Evolutionary conservation across 2,797 vertebrate genomes (phyloP).

Genomic region (Etheostoma perlongum): DNA sequence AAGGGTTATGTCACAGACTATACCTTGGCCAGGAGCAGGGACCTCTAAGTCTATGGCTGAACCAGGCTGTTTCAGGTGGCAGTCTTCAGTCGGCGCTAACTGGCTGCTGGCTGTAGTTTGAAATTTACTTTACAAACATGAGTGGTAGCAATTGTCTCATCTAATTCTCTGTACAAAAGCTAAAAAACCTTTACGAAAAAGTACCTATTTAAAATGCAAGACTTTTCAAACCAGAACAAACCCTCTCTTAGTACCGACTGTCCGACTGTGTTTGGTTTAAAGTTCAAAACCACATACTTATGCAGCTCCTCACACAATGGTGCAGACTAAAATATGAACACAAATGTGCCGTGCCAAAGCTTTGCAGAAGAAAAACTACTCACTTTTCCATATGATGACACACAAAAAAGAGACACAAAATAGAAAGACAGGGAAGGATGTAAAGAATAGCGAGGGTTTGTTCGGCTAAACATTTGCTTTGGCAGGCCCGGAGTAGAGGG

Average conservation of each 20-base stretch:
- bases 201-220: conserved; percentile 4
- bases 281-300: conserved; percentile 9
- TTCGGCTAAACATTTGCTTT: conserved; percentile 81
- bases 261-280: neutral
- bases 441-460: conserved; percentile 68
- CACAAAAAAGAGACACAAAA: conserved; percentile 22
- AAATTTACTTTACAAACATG: neutral
- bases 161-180: neutral
- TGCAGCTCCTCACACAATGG: conserved; percentile 8
- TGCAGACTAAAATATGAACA: conserved; percentile 33
- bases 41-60: neutral
- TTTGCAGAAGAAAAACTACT: conserved; percentile 33
- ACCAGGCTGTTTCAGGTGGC: neutral
- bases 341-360: conserved; percentile 5
- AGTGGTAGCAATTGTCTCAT: neutral
- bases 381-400: conserved; percentile 62
- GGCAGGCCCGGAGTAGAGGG: conserved; percentile 69
- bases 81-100: neutral
- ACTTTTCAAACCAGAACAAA: neutral
- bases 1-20: neutral
- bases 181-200: neutral
- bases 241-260: neutral
- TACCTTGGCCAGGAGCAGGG: neutral
- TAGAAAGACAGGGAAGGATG: conserved; percentile 59
- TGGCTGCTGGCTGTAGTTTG: conserved; percentile 1